Evolutionary conservation across 1,140 invertebrate species (phyloP), one percentile per base, ranked within the genome.

Genomic region (Dufourea novaeangliae): DNA sequence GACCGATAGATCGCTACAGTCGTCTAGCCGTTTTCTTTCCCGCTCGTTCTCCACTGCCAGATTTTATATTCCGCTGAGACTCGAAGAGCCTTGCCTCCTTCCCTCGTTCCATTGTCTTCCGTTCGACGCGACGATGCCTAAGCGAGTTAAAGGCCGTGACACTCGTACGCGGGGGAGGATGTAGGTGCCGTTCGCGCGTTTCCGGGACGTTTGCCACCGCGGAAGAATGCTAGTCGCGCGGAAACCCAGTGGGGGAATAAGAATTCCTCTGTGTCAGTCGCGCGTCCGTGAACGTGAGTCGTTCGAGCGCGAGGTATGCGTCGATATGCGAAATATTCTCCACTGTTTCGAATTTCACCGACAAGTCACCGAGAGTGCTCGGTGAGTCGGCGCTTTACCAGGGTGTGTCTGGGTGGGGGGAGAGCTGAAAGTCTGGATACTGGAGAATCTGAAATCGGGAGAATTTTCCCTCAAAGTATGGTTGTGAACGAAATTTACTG

Each of bases 231-330:
- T 11, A n/a, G 14, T 22, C 27, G 27, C 46, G 20, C 29, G 52
- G 37, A 70, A 70, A 22, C 52, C 46, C n/a, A n/a, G n/a, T n/a
- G n/a, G 37, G 37, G 14, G 68, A 59, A 70, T 70, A 70, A 57
- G 54, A 70, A 70, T 70, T 70, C 68, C 27, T 29, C 52, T 52
- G 20, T 59, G 68, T 41, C 68, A 59, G 25, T 32, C 68, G 68
- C 37, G 34, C 39, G 6, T n/a, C 20, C 37, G 37, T 17, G 32
- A 41, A 57, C 37, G 34, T n/a, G n/a, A 41, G 41, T 20, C 27
- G 27, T 14, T 59, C 68, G 27, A 41, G 52, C 52, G 27, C 52
- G 20, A 57, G 34, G 37, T 41, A 70, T 57, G 52, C 37, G 27
- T 70, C 68, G 25, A 52, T 52, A 29, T 50, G 20, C 20, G 54